These are phyloP conservation scores for Papilio dardanus DNA, from an alignment of 1,140 invertebrate genomes.

Conservation along the genomic window DNA sequence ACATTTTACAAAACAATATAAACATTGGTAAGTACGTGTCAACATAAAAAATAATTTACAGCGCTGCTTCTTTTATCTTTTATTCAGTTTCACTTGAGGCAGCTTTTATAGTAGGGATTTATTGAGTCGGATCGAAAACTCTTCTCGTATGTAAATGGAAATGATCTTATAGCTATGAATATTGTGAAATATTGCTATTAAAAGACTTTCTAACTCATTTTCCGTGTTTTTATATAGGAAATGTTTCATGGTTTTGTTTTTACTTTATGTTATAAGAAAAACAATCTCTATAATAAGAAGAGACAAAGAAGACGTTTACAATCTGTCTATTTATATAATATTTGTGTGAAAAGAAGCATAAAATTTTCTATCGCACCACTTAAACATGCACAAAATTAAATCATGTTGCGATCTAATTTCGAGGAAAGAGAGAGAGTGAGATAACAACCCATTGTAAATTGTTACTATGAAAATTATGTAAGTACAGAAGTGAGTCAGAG, in stretches of 20 bases:
- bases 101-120: slow-evolving; percentile 32
- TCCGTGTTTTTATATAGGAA: background rate
- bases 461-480: background rate
- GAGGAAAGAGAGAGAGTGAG: background rate
- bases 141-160: background rate
- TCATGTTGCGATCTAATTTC: background rate
- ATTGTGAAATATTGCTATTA: background rate
- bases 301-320: background rate
- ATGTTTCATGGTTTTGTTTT: background rate
- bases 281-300: background rate
- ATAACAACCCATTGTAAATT: background rate
- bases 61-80: slow-evolving; percentile 31
- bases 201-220: background rate
- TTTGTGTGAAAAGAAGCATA: background rate
- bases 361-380: background rate
- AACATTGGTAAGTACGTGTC: slow-evolving; percentile 32
- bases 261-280: background rate
- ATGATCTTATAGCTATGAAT: background rate
- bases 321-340: background rate
- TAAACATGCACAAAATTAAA: too few relatives aligned
- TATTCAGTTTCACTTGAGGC: slow-evolving; percentile 12
- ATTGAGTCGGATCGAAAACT: background rate
- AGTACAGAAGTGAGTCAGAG: slow-evolving; percentile 54
- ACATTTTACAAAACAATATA: slow-evolving; percentile 23
- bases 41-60: slow-evolving; percentile 35